A percentile compares a stretch with the other conserved stretches of the same genome.
phyloP scores from a whole-genome alignment of 64 coral and sea anemone genomes.

The Porites lutea region DNA sequence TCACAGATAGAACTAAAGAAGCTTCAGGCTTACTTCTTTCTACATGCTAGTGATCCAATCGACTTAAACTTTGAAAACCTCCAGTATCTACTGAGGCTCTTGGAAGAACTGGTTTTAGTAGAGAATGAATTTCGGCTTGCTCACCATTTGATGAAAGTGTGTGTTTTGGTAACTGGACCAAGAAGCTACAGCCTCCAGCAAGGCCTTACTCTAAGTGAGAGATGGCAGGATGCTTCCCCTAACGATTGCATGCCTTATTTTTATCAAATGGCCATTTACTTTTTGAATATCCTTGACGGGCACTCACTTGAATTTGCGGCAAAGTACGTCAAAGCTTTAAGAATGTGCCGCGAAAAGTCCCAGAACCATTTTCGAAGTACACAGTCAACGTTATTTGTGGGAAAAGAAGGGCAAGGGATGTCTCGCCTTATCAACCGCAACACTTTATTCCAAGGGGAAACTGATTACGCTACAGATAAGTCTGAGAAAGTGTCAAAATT shows the following conservation, averaged over 20 bases:
- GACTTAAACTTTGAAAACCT: conserved; percentile 48
- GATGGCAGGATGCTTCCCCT: conserved; percentile 1
- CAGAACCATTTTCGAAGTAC: conserved; percentile 57
- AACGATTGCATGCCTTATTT: conserved; percentile 60
- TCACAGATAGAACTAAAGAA: conserved; percentile 67
- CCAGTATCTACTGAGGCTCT: conserved; percentile 51
- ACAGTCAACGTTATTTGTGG: conserved; percentile 28
- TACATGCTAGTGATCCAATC: conserved; percentile 55
- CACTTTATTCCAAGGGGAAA: conserved; percentile 43
- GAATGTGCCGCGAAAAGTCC: conserved; percentile 49
- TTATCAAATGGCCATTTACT: conserved; percentile 51
- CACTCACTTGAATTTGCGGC: not conserved
- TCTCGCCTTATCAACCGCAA: conserved; percentile 47
- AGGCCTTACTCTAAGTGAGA: conserved; percentile 14
- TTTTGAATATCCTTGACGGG: conserved; percentile 45
- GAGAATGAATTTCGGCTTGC: conserved; percentile 55
- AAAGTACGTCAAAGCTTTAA: conserved; percentile 39
- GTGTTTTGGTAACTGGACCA: conserved; percentile 30
- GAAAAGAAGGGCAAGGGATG: conserved; percentile 51
- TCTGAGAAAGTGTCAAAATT: conserved; percentile 14
- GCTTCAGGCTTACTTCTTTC: conserved; percentile 65
- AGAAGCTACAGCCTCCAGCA: conserved; percentile 31
- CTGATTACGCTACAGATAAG: conserved; percentile 31
- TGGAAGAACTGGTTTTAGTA: conserved; percentile 53
- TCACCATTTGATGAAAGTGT: conserved; percentile 64